Conservation (phyloP, 2,888 invertebrate species). For the Ferdinandea cuprea region DNA sequence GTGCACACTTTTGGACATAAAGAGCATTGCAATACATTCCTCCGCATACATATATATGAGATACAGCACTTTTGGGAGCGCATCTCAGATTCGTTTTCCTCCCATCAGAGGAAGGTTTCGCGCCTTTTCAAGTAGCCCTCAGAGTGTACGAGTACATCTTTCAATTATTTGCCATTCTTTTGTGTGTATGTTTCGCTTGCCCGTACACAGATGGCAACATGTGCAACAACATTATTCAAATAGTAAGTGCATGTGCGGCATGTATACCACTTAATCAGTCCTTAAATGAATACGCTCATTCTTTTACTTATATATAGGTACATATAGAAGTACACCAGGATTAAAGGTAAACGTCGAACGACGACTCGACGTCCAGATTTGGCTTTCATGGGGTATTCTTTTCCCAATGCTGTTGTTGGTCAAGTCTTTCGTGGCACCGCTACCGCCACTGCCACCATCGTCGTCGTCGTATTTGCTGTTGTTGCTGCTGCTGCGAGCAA, state of each 20-base stretch:
- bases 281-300: conserved; percentile 70
- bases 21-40: conserved; percentile 60
- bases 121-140: neutral
- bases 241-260: conserved; percentile 73
- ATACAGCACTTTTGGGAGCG: conserved; percentile 45
- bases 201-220: conserved; percentile 66
- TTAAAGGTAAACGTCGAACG: conserved; percentile 52
- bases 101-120: neutral
- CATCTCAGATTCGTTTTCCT: conserved; percentile 38
- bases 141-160: conserved; percentile 39
- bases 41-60: conserved; percentile 29
- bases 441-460: conserved; percentile 17
- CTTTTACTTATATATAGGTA: conserved; percentile 2
- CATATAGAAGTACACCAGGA: conserved; percentile 54
- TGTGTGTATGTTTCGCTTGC: conserved; percentile 13
- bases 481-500: conserved; percentile 13
- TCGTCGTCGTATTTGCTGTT: neutral
- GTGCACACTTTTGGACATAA: conserved; percentile 70
- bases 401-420: conserved; percentile 38
- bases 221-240: conserved; percentile 75
- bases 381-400: conserved; percentile 65
- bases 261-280: conserved; percentile 75
- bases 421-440: conserved; percentile 67
- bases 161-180: conserved; percentile 73
- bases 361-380: conserved; percentile 66